Base-by-base conservation (phyloP, 2,888 invertebrate genomes). In the Pecten maximus region DNA sequence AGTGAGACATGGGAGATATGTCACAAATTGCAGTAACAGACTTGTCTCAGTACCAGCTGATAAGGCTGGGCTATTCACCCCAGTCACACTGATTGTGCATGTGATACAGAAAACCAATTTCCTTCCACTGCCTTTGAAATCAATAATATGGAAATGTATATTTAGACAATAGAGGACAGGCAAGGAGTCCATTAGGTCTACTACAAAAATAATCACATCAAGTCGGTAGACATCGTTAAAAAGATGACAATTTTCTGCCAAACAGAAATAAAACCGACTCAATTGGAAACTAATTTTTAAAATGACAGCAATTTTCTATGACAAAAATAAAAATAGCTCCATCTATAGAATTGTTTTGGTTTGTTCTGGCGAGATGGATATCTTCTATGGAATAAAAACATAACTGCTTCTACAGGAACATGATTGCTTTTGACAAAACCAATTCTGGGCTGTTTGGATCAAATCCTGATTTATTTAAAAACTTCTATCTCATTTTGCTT, bases 61-160 rank as follows among this genome's bases (percentile, higher is more conserved):
- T 35, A 74, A 74, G 23, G 6, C 2, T 28, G 28, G 35, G 35
- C 35, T 35, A 23, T 74, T 74, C 35, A 74, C 74, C 28, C 3
- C 35, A 44, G 35, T 35, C 74, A 74, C 74, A 74, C 35, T 74
- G 74, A 74, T 74, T 74, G 74, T 74, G 74, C 74, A 74, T 74
- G 74, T 74, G 74, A 74, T 74, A 74, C 35, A 74, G 74, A 74
- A 74, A 74, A 74, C 74, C 74, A 74, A 74, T 74, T 74, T 74
- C 74, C 74, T 74, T 74, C 74, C 74, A 74, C 74, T 74, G 35
- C 74, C 74, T 74, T 54, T 74, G 35, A 10, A 74, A 74, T 74
- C 74, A 74, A 74, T 74, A 74, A 74, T 74, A 74, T 74, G 74
- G 74, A 74, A 74, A 74, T 74, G 74, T 74, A 74, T 74, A 74